phyloP scores from a whole-genome alignment of 2,797 vertebrate genomes.

The Hozukius guyotensis region DNA sequence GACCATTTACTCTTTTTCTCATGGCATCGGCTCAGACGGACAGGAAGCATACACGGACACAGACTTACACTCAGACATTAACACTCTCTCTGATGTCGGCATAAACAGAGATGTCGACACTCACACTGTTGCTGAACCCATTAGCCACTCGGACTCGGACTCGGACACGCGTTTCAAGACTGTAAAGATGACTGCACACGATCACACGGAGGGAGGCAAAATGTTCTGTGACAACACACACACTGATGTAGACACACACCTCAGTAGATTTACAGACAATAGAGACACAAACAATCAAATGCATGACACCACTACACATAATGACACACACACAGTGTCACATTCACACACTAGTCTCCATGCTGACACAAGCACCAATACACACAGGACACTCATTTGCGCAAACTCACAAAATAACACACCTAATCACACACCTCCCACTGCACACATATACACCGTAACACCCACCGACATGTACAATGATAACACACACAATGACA shows the following conservation, averaged over 20 bases:
- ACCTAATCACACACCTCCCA: not conserved
- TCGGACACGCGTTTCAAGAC: not conserved
- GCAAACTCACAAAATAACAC: too few species aligned
- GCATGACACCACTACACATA: too few species aligned
- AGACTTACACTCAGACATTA: not conserved
- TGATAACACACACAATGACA: not conserved
- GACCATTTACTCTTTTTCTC: slow-evolving; percentile 80
- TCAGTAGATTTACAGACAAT: not conserved
- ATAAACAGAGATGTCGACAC: not conserved
- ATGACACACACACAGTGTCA: too few species aligned
- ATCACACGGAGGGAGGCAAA: not conserved
- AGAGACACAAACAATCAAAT: not conserved
- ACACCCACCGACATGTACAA: not conserved
- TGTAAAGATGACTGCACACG: not conserved
- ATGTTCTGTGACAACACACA: not conserved
- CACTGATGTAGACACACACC: not conserved
- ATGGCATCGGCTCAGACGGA: slow-evolving; percentile 22
- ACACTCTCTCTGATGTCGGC: not conserved
- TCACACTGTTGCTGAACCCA: not conserved
- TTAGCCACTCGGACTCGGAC: not conserved
- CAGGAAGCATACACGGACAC: slow-evolving; percentile 34
- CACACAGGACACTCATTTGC: not conserved
- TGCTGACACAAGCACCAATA: too few species aligned
- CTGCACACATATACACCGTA: not conserved
- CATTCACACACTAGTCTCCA: too few species aligned